Evolutionary conservation across 1,140 invertebrate species (phyloP), one percentile per base, ranked within the genome.

Genomic region (Neodiprion fabricii): DNA sequence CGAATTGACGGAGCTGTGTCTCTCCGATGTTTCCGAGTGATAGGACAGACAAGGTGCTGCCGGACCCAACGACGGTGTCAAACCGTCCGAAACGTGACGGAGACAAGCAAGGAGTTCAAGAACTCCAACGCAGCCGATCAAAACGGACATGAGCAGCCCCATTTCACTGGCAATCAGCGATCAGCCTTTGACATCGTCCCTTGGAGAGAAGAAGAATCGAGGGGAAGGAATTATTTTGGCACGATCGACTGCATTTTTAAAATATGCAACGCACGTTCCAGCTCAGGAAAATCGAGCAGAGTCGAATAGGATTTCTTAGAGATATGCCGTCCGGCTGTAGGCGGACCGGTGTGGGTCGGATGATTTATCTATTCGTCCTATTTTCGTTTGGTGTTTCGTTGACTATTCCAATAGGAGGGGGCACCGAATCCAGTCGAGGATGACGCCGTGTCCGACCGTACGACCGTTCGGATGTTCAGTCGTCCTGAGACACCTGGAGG

Each of bases 101-200:
- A 91, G 83, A 76, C 91, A 92, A 53, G 90, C 89, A 14, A 93
- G 82, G 14, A 94, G 88, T 84, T 95, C 94, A 74, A 93, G 74
- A 4, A 93, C 90, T 71, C 94, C 93, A 23, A 93, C 90, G 80
- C 93, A 94, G n/a, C 92, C 90, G 75, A 95, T 89, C 40, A 95
- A 83, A 79, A 94, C 86, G 11, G 94, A 94, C 68, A 95, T 86
- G 74, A 95, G 82, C 21, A 94, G 84, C 79, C 92, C 93, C 93
- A 94, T 94, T 70, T 82, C 83, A 14, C 82, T 81, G 82, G 77
- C 47, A 61, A 14, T 23, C 67, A 40, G 5, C 5, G 28, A 40
- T 40, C 28, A 40, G 28, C 0, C 28, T 40, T 40, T 40, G 5
- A 40, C 28, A 40, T 40, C 28, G 5, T 40, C 2, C 5, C 28